Evolutionary conservation across 2,888 invertebrate species (phyloP).

Genomic region (Platypus cylindrus): DNA sequence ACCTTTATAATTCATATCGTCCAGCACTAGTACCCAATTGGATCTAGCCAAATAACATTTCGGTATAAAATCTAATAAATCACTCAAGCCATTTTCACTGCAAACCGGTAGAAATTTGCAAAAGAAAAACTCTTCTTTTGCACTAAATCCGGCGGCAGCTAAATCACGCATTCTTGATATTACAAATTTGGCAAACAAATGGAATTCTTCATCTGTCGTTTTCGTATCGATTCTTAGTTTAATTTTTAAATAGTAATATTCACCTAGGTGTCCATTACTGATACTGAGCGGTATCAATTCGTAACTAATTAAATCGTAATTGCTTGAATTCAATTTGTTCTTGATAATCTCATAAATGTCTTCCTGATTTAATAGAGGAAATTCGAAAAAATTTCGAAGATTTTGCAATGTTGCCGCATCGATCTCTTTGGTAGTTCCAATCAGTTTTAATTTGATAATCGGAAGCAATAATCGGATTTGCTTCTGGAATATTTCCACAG

Average conservation of each 20-base stretch:
- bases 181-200: constrained; percentile 8
- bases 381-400: constrained; percentile 6
- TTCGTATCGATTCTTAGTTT: not conserved
- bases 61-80: constrained; percentile 23
- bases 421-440: not conserved
- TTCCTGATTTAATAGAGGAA: constrained; percentile 17
- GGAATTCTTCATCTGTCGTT: not conserved
- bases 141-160: constrained; percentile 5
- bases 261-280: constrained; percentile 22
- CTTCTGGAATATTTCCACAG: constrained; percentile 1
- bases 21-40: constrained; percentile 29
- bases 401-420: constrained; percentile 1
- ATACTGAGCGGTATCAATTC: constrained; percentile 15
- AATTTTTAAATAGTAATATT: constrained; percentile 22
- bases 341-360: constrained; percentile 20
- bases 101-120: constrained; percentile 27
- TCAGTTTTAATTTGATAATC: constrained; percentile 3
- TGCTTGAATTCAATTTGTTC: constrained; percentile 17
- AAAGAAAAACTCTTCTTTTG: constrained; percentile 31
- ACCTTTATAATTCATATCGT: constrained; percentile 24
- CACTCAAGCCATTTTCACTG: constrained; percentile 20
- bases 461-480: constrained; percentile 8
- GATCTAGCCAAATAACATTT: constrained; percentile 27
- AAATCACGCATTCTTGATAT: not conserved
- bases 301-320: constrained; percentile 17